Evolutionary conservation across 1,140 invertebrate species (phyloP), one percentile per base, ranked within the genome.

Genomic region (Lordiphosa stackelbergi): DNA sequence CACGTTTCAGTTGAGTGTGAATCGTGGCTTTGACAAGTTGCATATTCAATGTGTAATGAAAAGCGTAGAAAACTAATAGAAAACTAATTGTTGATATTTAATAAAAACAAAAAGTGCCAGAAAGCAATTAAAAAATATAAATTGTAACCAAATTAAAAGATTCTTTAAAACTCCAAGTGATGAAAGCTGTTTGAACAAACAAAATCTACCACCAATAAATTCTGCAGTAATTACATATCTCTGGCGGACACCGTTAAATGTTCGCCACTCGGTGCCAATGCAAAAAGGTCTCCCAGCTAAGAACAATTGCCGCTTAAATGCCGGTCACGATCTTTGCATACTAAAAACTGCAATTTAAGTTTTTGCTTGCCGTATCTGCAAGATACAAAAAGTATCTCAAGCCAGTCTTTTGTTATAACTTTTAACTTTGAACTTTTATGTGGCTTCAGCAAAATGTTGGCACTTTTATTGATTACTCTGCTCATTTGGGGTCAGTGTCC

Each of bases 311-410:
- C 13, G 43, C 16, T 43, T 52, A 58, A 68, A 60, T 66, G 66
- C 73, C 66, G 65, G 62, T 79, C 74, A 74, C 71, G 75, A 81
- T 79, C 53, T 61, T 51, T 41, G 16, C 66, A 53, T 53, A 66
- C n/a, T 13, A 57, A 13, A 34, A 34, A 40, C 6, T 35, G 37
- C 31, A 52, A 28, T 45, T 46, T 35, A 46, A 55, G 43, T 51
- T 24, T 11, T 35, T 8, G 5, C 13, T 48, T 43, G 10, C 41
- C 58, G 52, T 41, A 24, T 65, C 35, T 41, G n/a, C 38, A 41
- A 19, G 28, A 35, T 53, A 58, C 36, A 37, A 40, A 3, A 19
- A 56, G 24, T 40, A 40, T 59, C 49, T 72, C 2, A 31, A 31
- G 8, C 19, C 41, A 58, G 45, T 51, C 53, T 53, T 59, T 46